These are phyloP conservation scores for Atta cephalotes DNA, from an alignment of 1,140 invertebrate genomes.

Conservation along the genomic window DNA sequence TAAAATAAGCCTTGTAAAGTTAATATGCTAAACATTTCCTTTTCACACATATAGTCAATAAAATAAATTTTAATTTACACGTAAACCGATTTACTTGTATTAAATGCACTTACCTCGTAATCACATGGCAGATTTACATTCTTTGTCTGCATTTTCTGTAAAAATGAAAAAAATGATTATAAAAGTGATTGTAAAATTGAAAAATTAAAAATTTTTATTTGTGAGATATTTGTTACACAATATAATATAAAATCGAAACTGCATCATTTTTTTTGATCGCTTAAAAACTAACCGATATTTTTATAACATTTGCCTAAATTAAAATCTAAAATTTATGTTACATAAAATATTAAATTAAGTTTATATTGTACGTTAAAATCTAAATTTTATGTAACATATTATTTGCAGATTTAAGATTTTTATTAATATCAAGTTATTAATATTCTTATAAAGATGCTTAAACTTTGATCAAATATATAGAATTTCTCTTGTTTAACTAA, in stretches of 20 bases:
- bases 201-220: not conserved
- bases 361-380: not conserved
- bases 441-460: too few relatives aligned
- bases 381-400: not conserved
- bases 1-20: not conserved
- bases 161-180: slow-evolving; percentile 17
- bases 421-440: too few relatives aligned
- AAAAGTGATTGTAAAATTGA: not conserved
- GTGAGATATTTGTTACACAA: not conserved
- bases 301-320: not conserved
- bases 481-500: too few relatives aligned
- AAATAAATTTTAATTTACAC: slow-evolving; percentile 1
- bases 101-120: slow-evolving; percentile 68
- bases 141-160: slow-evolving; percentile 77
- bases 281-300: not conserved
- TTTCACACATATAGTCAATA: not conserved
- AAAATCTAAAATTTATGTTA: not conserved
- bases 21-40: not conserved
- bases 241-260: not conserved
- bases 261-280: not conserved
- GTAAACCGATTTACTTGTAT: not conserved
- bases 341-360: too few relatives aligned
- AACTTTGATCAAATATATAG: too few relatives aligned
- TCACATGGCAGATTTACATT: slow-evolving; percentile 71
- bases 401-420: too few relatives aligned